Base-by-base conservation (phyloP, 2,113 vertebrate species). In the Jaculus jaculus region DNA sequence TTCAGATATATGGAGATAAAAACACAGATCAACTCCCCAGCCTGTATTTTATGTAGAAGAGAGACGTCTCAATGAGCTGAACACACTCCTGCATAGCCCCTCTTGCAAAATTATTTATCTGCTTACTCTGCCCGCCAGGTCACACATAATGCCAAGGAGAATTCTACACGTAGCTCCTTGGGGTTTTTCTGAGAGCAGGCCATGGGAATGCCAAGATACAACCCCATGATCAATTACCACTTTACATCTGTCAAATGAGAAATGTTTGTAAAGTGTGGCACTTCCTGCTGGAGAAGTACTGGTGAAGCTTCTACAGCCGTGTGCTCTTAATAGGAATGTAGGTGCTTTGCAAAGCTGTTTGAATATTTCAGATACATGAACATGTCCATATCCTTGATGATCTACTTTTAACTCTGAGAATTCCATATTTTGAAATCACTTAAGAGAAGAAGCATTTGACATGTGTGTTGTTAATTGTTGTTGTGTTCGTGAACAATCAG, bases 31-130 rank as follows among this genome's bases (percentile, higher is more conserved):
- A 95, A 82, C 88, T 97, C 94, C 96, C 92, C 84, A 87, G 95
- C 96, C 92, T 84, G 89, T 97, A 88, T 96, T 96, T 93, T 77
- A 94, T 96, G 96, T 95, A 92, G 51, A 95, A 96, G 94, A 96
- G 93, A 77, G 90, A 94, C 83, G 84, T 97, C 96, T 97, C 96
- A 79, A 39, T 96, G 97, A 94, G 87, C 78, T 93, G 96, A 90
- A 90, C 79, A 95, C 96, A 71, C 88, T 97, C 93, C 96, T 96
- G 42, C 85, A 71, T 90, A 87, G 85, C 68, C 72, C 65, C 39
- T 72, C 89, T 87, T 73, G 51, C 90, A 54, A 54, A 54, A 54
- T 82, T 87, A 84, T 74, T 5, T 54, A 58, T 73, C 85, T 92
- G 32, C 30, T 73, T 95, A 42, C 66, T 83, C 47, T 39, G 30